Percentiles rank a stretch among this genome's conserved stretches.
phyloP scores from a whole-genome alignment of 2,113 vertebrate species.

The Xiphias gladius region DNA sequence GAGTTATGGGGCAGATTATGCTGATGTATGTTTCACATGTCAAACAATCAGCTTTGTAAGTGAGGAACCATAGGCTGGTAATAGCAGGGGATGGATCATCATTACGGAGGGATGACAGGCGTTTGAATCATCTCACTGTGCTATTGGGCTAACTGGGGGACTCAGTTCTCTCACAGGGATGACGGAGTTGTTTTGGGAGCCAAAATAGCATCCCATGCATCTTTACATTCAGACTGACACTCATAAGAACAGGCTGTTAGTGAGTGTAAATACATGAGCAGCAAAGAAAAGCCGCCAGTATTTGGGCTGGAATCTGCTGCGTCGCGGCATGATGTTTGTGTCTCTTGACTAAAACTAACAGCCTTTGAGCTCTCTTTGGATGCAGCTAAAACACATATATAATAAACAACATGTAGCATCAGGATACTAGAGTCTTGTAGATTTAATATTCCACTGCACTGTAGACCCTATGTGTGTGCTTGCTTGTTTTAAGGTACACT shows the following conservation, averaged over 20 bases:
- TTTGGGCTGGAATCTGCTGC: constrained; percentile 22
- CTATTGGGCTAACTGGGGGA: constrained; percentile 49
- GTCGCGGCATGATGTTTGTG: constrained; percentile 10
- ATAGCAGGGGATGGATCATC: constrained; percentile 77
- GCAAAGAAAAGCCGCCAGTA: constrained; percentile 17
- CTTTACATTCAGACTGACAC: constrained; percentile 28
- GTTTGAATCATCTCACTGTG: constrained; percentile 57
- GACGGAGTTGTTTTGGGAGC: constrained; percentile 44
- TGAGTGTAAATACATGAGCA: constrained; percentile 20
- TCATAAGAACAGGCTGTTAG: constrained; percentile 35
- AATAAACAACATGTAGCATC: constrained; percentile 47
- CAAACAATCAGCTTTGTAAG: constrained; percentile 74
- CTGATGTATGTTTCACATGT: constrained; percentile 75
- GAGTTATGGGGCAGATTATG: constrained; percentile 73
- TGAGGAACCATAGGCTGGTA: constrained; percentile 69
- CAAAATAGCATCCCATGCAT: constrained; percentile 18
- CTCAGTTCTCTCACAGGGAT: constrained; percentile 34
- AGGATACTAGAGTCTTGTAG: constrained; percentile 21
- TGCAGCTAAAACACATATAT: constrained; percentile 28
- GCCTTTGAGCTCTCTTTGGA: constrained; percentile 32
- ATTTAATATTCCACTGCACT: constrained; percentile 16
- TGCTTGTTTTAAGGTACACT: constrained; percentile 17
- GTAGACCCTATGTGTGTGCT: neutral
- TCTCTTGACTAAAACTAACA: constrained; percentile 17
- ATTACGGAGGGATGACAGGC: constrained; percentile 75